These are phyloP conservation scores for Sparus aurata DNA, from an alignment of 2,797 vertebrate genomes.

Conservation along the genomic window DNA sequence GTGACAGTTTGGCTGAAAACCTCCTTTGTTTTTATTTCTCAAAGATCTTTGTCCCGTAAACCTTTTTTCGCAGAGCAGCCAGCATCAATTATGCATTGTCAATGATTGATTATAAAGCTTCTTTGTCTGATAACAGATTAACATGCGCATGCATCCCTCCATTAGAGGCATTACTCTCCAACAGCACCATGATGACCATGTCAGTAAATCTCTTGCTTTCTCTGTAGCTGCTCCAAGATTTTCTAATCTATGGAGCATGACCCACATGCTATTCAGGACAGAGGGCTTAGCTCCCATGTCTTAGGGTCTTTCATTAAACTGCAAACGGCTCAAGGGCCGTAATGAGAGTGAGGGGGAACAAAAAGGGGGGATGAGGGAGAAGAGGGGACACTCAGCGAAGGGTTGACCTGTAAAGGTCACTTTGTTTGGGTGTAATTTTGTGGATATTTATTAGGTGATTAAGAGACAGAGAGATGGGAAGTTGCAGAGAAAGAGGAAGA, in stretches of 20 bases:
- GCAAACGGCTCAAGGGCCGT: constrained; percentile 39
- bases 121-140: constrained; percentile 59
- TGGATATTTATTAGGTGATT: constrained; percentile 26
- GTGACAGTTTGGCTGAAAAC: constrained; percentile 13
- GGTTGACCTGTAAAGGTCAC: constrained; percentile 27
- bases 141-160: constrained; percentile 44
- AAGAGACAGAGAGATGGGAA: background rate
- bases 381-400: constrained; percentile 1
- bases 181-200: constrained; percentile 40
- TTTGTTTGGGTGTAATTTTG: constrained; percentile 25
- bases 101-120: constrained; percentile 62
- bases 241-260: constrained; percentile 63
- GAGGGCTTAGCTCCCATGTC: constrained; percentile 58
- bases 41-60: constrained; percentile 36
- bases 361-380: background rate
- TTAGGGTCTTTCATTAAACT: constrained; percentile 67
- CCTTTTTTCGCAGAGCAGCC: constrained; percentile 21
- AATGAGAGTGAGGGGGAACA: constrained; percentile 11
- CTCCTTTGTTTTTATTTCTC: constrained; percentile 28
- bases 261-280: constrained; percentile 63
- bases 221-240: constrained; percentile 63
- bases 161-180: constrained; percentile 48
- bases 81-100: constrained; percentile 64
- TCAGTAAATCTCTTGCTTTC: constrained; percentile 60
- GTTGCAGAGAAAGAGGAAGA: background rate